Evolutionary conservation across 2,113 vertebrate species (phyloP), one percentile per base, ranked within the genome.

Genomic region (Acrocephalus arundinaceus): DNA sequence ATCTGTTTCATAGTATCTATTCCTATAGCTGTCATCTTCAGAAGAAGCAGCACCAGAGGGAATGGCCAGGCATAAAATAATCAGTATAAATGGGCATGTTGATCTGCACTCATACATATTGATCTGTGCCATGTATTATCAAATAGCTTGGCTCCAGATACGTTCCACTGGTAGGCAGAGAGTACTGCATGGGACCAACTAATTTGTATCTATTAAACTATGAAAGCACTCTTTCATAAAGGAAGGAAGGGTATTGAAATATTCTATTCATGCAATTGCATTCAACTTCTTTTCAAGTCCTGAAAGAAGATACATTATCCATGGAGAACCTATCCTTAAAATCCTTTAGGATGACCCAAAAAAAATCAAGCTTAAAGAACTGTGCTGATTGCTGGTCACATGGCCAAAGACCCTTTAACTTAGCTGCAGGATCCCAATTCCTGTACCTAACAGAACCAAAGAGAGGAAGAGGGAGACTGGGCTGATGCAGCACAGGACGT

Each of bases 41-140:
- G 39, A 28, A 63, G 37, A 49, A 75, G 35, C 41, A 79, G 27
- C 21, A 30, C 7, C 4, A 54, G 31, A 59, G 21, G 15, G 10
- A 87, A 51, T 0, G 0, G 6, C 1, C 33, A 33, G 35, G 13
- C 20, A 57, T 11, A 41, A 62, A 67, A 61, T 57, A 55, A 30
- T 20, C 0, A 0, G 1, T 41, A 12, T 55, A 51, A 66, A 9
- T 25, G 11, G 30, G 4, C 15, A 15, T 49, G 13, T 12, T 37
- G 27, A 28, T 72, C 30, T 76, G 12, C n/a, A 65, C 15, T 7
- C 31, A 22, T 18, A 19, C n/a, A 19, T 41, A 57, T 5, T 41
- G 24, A 33, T 67, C 59, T 49, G 13, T 30, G 25, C 9, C 23
- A 24, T 28, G 2, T 43, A 59, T 20, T 49, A 45, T 15, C 31